Conservation (phyloP, 1,140 invertebrate species). For the Subanguina moxae region DNA sequence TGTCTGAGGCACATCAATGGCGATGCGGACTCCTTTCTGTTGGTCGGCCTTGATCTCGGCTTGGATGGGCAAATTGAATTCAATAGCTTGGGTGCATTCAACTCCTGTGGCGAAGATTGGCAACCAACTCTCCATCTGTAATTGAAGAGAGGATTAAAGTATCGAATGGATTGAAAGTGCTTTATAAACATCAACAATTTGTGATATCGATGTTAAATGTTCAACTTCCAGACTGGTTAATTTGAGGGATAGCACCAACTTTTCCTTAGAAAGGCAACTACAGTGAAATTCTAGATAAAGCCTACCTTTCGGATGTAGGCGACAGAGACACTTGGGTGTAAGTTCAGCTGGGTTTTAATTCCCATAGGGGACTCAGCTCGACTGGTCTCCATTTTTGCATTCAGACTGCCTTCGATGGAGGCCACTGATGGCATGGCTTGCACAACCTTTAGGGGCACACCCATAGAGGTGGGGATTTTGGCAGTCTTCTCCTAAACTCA, state of each 20-base stretch:
- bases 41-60: constrained; percentile 23
- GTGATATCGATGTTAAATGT: not conserved
- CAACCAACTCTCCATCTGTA: constrained; percentile 25
- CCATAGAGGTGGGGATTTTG: constrained; percentile 42
- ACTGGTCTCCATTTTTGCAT: constrained; percentile 31
- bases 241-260: not conserved
- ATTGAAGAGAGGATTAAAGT: not conserved
- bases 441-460: constrained; percentile 41
- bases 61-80: constrained; percentile 42
- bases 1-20: constrained; percentile 24
- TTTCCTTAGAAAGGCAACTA: not conserved
- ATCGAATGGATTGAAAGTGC: not conserved
- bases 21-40: constrained; percentile 31
- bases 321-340: constrained; percentile 20
- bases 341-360: too few relatives aligned
- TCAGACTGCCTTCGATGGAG: constrained; percentile 36
- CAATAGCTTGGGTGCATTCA: constrained; percentile 31
- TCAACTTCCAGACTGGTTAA: not conserved
- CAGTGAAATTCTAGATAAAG: not conserved
- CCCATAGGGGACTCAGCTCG: not conserved
- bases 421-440: constrained; percentile 35
- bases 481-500: constrained; percentile 38
- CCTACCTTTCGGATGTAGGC: constrained; percentile 37
- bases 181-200: not conserved
- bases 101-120: constrained; percentile 42